These are phyloP conservation scores for Tetragnatha montana DNA, from an alignment of 2,888 invertebrate genomes.

Conservation along the genomic window DNA sequence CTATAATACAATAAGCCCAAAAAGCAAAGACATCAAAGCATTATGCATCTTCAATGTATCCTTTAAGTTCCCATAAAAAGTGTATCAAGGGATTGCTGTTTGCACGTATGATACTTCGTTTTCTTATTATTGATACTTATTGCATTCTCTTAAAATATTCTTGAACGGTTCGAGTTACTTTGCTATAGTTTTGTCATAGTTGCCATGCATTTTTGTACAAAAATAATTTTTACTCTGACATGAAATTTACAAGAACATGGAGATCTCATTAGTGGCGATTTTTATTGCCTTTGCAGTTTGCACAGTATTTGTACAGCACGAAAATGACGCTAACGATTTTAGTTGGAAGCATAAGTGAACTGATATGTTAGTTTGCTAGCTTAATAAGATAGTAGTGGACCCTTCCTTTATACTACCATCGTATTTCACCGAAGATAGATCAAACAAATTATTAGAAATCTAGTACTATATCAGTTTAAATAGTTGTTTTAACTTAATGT, in stretches of 20 bases:
- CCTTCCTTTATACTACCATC: neutral
- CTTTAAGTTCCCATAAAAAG: too few relatives aligned
- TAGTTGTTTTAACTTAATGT: too few relatives aligned
- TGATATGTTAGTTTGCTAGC: neutral
- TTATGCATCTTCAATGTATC: too few relatives aligned
- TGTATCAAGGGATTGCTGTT: too few relatives aligned
- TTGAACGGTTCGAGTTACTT: neutral
- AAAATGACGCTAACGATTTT: neutral
- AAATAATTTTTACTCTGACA: slow-evolving; percentile 25
- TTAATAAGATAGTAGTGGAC: neutral
- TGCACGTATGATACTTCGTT: too few relatives aligned
- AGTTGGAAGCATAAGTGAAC: neutral
- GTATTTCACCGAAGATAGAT: neutral
- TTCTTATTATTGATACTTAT: too few relatives aligned
- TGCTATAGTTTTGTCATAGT: neutral
- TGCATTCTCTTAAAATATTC: neutral
- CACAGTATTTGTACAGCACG: neutral
- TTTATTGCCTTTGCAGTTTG: neutral
- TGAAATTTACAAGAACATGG: slow-evolving; percentile 21
- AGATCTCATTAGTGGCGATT: neutral
- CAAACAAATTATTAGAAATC: too few relatives aligned
- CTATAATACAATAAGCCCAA: too few relatives aligned
- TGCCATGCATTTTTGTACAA: slow-evolving; percentile 7
- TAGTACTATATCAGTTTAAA: too few relatives aligned
- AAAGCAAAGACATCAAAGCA: too few relatives aligned